These are phyloP conservation scores for Drosophila suzukii DNA, from an alignment of 1,140 invertebrate species.

Conservation along the genomic window DNA sequence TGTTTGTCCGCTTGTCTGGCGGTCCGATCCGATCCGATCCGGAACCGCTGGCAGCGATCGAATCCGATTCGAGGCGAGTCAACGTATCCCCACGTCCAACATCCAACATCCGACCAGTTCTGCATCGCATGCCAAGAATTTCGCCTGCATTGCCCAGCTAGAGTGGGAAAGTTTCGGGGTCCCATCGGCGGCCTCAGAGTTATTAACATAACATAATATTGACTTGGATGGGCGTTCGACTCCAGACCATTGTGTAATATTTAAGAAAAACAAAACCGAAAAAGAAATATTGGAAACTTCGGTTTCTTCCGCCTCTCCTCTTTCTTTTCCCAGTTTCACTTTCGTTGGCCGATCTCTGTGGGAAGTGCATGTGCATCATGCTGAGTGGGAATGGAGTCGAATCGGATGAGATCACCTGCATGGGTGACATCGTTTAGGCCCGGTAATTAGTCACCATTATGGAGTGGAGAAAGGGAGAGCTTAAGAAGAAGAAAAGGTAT, in stretches of 20 bases:
- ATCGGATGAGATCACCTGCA: constrained; percentile 45
- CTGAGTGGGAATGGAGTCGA: constrained; percentile 20
- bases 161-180: constrained; percentile 52
- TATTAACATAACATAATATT: constrained; percentile 67
- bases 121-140: constrained; percentile 64
- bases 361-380: constrained; percentile 45
- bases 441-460: constrained; percentile 52
- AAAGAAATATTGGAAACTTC: constrained; percentile 39
- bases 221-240: constrained; percentile 40
- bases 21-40: constrained; percentile 14
- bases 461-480: constrained; percentile 26
- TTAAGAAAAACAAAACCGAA: constrained; percentile 46
- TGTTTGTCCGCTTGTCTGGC: constrained; percentile 14
- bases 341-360: constrained; percentile 44
- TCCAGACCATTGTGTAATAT: constrained; percentile 70
- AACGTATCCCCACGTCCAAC: constrained; percentile 21
- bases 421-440: constrained; percentile 46
- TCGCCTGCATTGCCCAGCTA: constrained; percentile 40
- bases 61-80: constrained; percentile 36
- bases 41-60: constrained; percentile 46
- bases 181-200: constrained; percentile 29
- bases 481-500: no score
- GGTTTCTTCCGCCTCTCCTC: constrained; percentile 22
- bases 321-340: constrained; percentile 59
- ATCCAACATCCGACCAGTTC: constrained; percentile 67